Base-by-base conservation (phyloP, 2,888 invertebrate species). In the Germaria angustata region DNA sequence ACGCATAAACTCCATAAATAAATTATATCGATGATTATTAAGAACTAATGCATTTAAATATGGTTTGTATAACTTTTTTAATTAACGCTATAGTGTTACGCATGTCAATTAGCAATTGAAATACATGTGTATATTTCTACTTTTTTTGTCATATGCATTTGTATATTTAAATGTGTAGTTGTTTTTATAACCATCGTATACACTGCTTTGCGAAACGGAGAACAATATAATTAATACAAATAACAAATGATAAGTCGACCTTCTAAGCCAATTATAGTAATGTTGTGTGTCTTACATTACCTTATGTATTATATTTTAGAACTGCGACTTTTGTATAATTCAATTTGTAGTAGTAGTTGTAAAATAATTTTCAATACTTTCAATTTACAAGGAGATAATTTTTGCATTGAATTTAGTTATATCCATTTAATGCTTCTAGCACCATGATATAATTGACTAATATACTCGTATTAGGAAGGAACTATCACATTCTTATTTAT, bases 381-480 rank as follows among this genome's bases (percentile, higher is more conserved):
- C 0, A 46, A 63, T 11, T 53, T 17, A 28, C 1, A 41, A 39
- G 51, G 6, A 28, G 13, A 49, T 55, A 6, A n/a, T 20, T 65
- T 22, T 53, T 46, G 55, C 32, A 55, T 22, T 32, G 15, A 17
- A 8, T 44, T 61, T n/a, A 68, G 59, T 68, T 44, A 55, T n/a
- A 66, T 66, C 46, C 32, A 59, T 32, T 15, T 68, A 76, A 55
- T 66, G 49, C 63, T 41, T 73, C 11, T 53, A 49, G 76, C 66
- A 66, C 49, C 39, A 20, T 41, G 55, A 36, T 44, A 44, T 65
- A 72, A 79, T 72, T 79, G 59, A 72, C 57, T 69, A 63, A 44
- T n/a, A n/a, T n/a, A n/a, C n/a, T n/a, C 53, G 55, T n/a, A 36
- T 61, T 55, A 65, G 44, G 36, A 55, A 72, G 22, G 34, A 49